Base-by-base conservation (phyloP, 2,797 vertebrate species). In the Lycodopsis pacificus region DNA sequence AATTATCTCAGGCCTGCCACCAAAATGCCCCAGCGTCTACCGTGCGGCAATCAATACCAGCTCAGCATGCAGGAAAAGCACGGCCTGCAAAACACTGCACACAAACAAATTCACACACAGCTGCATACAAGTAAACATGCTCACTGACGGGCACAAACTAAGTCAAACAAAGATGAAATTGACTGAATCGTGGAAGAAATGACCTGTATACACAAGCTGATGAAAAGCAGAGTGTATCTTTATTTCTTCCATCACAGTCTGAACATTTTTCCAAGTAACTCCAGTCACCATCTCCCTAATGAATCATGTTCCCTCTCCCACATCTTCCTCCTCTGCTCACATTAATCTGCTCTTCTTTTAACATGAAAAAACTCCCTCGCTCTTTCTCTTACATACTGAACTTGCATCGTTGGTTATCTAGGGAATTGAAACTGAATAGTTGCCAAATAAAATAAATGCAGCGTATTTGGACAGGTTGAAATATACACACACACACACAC, bases 1-100 rank as follows among this genome's bases (percentile, higher is more conserved):
- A 83, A 88, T 86, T 72, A 83, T 85, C 80, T 70, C 27, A 14
- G 62, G 75, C 63, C 65, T 58, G 70, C 71, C 67, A 86, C 72
- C 32, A n/a, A 71, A 87, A 82, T 30, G 71, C 59, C 66, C 79
- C 62, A n/a, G 62, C 22, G 25, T 68, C 81, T 62, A 66, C 74
- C 59, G 49, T 44, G 79, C 51, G 4, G 74, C 66, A 72, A 82
- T 88, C 85, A 73, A 83, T 90, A 81, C 42, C 58, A 78, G 72
- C 81, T 81, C 81, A 85, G 89, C 83, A 56, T 8, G 66, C 44
- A 44, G 65, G 34, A 65, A 82, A 75, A 75, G 61, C 73, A 62
- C 10, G 5, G n/a, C 53, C 68, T 68, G 73, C 85, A 77, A 86
- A 84, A 85, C 44, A 71, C 68, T 7, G 7, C 73, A 85, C 70